These are phyloP conservation scores for Oncorhynchus tshawytscha DNA, from an alignment of 2,113 vertebrate genomes.

Conservation along the genomic window DNA sequence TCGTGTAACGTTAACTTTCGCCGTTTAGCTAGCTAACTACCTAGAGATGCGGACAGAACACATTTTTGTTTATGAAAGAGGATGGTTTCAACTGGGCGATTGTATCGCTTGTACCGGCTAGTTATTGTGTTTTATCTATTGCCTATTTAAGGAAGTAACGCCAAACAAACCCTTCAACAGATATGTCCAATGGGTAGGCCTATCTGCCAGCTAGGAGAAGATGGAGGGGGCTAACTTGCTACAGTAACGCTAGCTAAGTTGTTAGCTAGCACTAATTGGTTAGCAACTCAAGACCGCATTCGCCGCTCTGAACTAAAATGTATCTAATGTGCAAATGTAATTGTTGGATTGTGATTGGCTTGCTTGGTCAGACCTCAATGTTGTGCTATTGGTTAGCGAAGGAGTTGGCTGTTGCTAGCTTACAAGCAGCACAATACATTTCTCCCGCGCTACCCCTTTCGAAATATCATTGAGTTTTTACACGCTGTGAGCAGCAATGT, in stretches of 20 bases:
- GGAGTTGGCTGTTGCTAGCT: background rate
- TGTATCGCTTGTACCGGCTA: background rate
- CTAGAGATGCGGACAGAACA: background rate
- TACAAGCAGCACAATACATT: background rate
- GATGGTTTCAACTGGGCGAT: background rate
- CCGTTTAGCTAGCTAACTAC: too few species aligned
- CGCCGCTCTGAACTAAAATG: background rate
- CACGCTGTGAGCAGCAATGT: background rate
- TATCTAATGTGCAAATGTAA: background rate
- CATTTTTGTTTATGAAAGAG: background rate
- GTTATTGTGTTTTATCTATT: background rate
- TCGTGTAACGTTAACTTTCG: slow-evolving; percentile 36
- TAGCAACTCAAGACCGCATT: background rate
- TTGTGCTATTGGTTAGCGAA: background rate
- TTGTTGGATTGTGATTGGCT: background rate
- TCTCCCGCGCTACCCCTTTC: slow-evolving; percentile 10
- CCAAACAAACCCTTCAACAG: background rate
- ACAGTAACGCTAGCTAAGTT: background rate
- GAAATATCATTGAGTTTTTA: background rate
- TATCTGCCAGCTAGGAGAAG: background rate
- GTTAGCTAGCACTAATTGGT: background rate
- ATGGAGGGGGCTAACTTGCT: background rate
- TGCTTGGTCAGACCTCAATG: background rate
- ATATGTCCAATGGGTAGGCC: background rate
- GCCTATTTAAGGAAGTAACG: too few species aligned